A percentile compares a stretch with the other conserved stretches of the same genome.
These are phyloP conservation scores for Dynastes hyllus DNA, from an alignment of 2,888 invertebrate genomes.

Conservation along the genomic window DNA sequence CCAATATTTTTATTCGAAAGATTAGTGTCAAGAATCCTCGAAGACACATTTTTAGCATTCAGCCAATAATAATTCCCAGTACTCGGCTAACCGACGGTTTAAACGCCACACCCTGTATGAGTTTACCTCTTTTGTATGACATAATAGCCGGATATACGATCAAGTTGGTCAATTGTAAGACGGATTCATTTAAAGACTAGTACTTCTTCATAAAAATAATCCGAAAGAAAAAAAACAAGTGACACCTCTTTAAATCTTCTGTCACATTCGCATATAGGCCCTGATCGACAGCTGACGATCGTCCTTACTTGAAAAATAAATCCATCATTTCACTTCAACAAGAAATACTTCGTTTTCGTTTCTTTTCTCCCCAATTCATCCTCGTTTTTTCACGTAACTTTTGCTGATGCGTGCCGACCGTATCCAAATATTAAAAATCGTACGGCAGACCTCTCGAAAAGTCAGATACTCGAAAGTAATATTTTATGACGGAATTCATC, in stretches of 20 bases:
- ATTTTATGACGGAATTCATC: constrained; percentile 47
- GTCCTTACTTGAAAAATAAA: constrained; percentile 19
- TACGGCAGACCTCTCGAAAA: constrained; percentile 16
- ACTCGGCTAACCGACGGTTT: too few species aligned
- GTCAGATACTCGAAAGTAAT: constrained; percentile 46
- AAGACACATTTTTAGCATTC: too few species aligned
- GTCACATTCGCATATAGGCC: neutral
- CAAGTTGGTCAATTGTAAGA: too few species aligned
- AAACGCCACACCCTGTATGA: too few species aligned
- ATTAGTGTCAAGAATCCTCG: too few species aligned
- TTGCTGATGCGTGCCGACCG: constrained; percentile 13
- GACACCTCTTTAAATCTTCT: neutral
- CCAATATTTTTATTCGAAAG: too few species aligned
- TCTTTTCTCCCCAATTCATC: neutral
- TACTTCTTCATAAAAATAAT: too few species aligned
- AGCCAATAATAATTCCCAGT: too few species aligned
- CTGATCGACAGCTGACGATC: constrained; percentile 31
- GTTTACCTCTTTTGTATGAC: too few species aligned
- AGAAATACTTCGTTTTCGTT: neutral
- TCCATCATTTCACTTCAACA: constrained; percentile 20
- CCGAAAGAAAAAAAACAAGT: too few species aligned
- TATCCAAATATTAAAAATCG: constrained; percentile 37
- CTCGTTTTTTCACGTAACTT: constrained; percentile 5
- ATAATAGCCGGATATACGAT: too few species aligned
- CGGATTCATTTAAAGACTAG: too few species aligned